A percentile compares a stretch with the other conserved stretches of the same genome.
These are phyloP conservation scores for Tenthredo mesomela DNA, from an alignment of 2,888 invertebrate genomes.

Conservation along the genomic window DNA sequence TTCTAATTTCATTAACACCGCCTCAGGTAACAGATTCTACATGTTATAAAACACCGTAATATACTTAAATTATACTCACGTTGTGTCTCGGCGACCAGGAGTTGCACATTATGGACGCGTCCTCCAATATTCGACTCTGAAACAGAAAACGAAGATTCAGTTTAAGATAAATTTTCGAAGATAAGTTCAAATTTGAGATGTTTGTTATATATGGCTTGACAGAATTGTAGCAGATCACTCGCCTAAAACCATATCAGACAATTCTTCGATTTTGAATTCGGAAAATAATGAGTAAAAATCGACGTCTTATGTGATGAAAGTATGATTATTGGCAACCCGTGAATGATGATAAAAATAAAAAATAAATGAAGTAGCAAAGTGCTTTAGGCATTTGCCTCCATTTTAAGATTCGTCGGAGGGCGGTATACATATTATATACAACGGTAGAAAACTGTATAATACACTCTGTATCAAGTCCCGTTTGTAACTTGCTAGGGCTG, in stretches of 20 bases:
- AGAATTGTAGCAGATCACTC: no score
- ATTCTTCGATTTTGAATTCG: no score
- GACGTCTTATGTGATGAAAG: no score
- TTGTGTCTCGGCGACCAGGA: conserved; percentile 95
- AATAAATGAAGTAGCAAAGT: conserved; percentile 27
- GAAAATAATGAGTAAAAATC: no score
- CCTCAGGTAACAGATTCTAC: background rate
- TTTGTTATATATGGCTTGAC: no score
- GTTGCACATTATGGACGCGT: conserved; percentile 94
- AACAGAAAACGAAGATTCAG: conserved; percentile 75
- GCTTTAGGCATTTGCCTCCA: conserved; percentile 23
- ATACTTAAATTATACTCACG: conserved; percentile 82
- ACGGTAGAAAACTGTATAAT: conserved; percentile 5
- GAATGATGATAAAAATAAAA: conserved; percentile 21
- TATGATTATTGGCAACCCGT: no score
- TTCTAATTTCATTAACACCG: background rate
- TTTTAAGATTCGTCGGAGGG: conserved; percentile 39
- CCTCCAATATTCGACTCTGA: conserved; percentile 94
- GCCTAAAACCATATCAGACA: no score
- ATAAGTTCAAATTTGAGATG: no score
- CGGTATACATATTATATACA: background rate
- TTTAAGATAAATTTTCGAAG: no score
- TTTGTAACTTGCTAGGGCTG: background rate
- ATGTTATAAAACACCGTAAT: background rate
- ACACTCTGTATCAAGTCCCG: conserved; percentile 21